phyloP scores from a whole-genome alignment of 2,888 invertebrate species.

The Desoria tigrina region DNA sequence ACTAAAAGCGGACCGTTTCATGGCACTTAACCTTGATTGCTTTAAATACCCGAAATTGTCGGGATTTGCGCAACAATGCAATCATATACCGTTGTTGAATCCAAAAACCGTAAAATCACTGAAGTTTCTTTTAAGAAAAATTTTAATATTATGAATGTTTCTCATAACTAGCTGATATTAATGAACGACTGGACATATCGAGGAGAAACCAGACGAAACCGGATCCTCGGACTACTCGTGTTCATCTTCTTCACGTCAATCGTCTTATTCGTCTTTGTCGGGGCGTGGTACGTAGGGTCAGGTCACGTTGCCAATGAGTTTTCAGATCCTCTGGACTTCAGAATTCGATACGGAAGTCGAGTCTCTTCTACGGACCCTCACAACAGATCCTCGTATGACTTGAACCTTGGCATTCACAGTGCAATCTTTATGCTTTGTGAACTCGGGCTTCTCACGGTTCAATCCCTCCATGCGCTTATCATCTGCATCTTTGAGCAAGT shows the following conservation, averaged over 20 bases:
- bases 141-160: no score
- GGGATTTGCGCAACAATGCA: no score
- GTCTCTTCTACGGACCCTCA: neutral
- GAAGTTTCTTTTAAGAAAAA: no score
- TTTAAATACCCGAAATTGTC: no score
- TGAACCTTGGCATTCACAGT: constrained; percentile 49
- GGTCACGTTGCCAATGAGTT: neutral
- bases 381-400: constrained; percentile 32
- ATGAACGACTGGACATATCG: constrained; percentile 44
- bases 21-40: no score
- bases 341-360: neutral
- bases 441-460: constrained; percentile 46
- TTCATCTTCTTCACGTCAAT: constrained; percentile 48
- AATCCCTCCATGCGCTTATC: constrained; percentile 48
- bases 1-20: no score
- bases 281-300: constrained; percentile 45
- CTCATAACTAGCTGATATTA: constrained; percentile 40
- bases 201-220: constrained; percentile 37
- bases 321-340: neutral
- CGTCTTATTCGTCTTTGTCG: constrained; percentile 40
- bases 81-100: no score
- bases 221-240: constrained; percentile 42
- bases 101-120: no score
- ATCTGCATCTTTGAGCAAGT: constrained; percentile 50
- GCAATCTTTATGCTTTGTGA: constrained; percentile 51